Evolutionary conservation across 2,113 vertebrate species (phyloP).

Genomic region (Caranx ignobilis): DNA sequence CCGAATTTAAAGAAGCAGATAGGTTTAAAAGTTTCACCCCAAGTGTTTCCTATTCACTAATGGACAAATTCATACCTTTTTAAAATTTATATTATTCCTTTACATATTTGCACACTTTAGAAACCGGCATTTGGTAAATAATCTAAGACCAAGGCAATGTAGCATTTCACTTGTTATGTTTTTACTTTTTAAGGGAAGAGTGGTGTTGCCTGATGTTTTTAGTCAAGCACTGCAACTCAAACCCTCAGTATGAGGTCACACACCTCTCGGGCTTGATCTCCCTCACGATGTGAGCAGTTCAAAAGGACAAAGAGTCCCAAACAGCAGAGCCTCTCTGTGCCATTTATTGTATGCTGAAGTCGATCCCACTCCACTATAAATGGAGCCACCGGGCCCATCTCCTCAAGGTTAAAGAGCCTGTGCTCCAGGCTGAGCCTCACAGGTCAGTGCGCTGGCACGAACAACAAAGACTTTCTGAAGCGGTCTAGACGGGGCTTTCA

Average conservation of each 20-base stretch:
- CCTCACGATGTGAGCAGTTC: conserved; percentile 26
- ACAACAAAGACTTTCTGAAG: conserved; percentile 75
- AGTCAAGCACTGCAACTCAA: neutral
- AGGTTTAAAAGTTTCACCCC: neutral
- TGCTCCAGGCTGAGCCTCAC: conserved; percentile 65
- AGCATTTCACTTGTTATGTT: neutral
- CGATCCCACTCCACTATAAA: conserved; percentile 47
- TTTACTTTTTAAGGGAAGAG: neutral
- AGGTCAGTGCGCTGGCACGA: conserved; percentile 75
- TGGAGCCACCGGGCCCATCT: conserved; percentile 51
- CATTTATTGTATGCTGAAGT: conserved; percentile 47
- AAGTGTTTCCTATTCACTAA: neutral
- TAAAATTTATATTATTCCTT: neutral
- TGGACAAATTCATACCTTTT: neutral
- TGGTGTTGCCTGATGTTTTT: conserved; percentile 17
- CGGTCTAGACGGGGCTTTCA: conserved; percentile 77
- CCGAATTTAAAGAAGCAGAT: neutral
- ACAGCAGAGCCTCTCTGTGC: conserved; percentile 40
- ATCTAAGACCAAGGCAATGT: neutral
- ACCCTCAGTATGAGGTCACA: conserved; percentile 1
- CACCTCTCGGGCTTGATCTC: conserved; percentile 23
- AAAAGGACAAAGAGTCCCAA: conserved; percentile 51
- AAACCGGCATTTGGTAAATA: too few species aligned
- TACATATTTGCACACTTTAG: neutral
- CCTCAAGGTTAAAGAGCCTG: conserved; percentile 69